phyloP scores from a whole-genome alignment of 2,113 vertebrate species.

The Rhea pennata region DNA sequence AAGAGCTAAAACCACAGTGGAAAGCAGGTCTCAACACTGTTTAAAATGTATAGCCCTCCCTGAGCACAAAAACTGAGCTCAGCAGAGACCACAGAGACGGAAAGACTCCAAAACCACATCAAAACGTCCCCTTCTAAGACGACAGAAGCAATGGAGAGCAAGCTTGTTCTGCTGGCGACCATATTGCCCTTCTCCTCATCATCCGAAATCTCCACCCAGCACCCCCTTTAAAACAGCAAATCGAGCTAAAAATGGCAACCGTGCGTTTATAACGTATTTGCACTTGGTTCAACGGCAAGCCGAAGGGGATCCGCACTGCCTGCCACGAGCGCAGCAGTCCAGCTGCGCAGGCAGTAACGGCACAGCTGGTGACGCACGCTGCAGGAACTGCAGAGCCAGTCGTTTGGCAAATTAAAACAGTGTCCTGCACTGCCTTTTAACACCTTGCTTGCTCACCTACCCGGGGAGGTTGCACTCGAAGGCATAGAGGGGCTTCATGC shows the following conservation, averaged over 20 bases:
- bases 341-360: constrained; percentile 37
- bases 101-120: not conserved
- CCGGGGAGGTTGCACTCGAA: not conserved
- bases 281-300: not conserved
- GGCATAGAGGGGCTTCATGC: not conserved
- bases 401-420: constrained; percentile 67
- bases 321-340: constrained; percentile 14
- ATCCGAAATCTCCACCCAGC: rapidly evolving
- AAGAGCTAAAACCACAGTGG: not conserved
- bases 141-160: not conserved
- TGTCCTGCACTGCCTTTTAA: constrained; percentile 15
- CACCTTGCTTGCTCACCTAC: not conserved
- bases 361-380: constrained; percentile 58
- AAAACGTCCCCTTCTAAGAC: not conserved
- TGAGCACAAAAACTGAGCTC: not conserved
- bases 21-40: rapidly evolving
- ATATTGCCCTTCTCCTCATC: not conserved
- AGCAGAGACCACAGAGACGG: not conserved
- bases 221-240: rapidly evolving
- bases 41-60: too few relatives aligned
- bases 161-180: not conserved
- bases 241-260: not conserved
- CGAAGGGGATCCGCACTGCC: not conserved
- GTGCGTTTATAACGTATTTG: not conserved
- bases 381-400: constrained; percentile 16